A percentile compares a stretch with the other conserved stretches of the same genome.
phyloP scores from a whole-genome alignment of 2,113 vertebrate genomes.

The Peromyscus californicus region DNA sequence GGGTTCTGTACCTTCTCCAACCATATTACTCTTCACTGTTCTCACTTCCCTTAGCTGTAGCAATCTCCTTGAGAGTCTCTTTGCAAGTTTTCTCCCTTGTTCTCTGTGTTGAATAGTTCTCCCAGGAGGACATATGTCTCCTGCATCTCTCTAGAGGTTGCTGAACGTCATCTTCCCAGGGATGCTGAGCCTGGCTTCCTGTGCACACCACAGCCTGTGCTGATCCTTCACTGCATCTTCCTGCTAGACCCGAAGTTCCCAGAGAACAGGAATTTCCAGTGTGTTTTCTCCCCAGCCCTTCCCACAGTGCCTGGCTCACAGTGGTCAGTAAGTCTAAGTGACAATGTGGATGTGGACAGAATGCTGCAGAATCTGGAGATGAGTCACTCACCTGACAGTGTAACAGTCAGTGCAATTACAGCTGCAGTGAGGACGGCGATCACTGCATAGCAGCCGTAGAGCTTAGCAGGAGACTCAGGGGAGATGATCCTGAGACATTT shows the following conservation, averaged over 20 bases:
- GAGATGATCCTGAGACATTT: accelerated
- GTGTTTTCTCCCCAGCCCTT: background rate
- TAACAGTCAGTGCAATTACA: accelerated
- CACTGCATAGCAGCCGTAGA: accelerated
- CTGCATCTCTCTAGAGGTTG: background rate
- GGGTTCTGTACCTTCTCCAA: accelerated
- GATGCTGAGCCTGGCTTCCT: background rate
- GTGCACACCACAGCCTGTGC: background rate
- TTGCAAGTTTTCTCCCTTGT: background rate
- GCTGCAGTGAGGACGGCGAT: accelerated
- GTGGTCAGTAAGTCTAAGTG: background rate
- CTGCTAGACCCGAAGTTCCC: background rate
- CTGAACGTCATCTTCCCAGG: background rate
- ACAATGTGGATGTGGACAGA: background rate
- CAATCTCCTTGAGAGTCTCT: background rate
- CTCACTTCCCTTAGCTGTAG: background rate
- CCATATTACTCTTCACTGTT: background rate
- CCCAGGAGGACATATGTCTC: background rate
- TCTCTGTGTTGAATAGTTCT: background rate
- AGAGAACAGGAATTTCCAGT: background rate
- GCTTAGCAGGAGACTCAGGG: accelerated
- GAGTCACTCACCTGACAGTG: background rate
- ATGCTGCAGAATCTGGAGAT: background rate
- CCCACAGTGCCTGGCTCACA: background rate
- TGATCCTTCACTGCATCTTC: background rate